phyloP scores from a whole-genome alignment of 2,113 vertebrate genomes.

The Dromaius novaehollandiae region DNA sequence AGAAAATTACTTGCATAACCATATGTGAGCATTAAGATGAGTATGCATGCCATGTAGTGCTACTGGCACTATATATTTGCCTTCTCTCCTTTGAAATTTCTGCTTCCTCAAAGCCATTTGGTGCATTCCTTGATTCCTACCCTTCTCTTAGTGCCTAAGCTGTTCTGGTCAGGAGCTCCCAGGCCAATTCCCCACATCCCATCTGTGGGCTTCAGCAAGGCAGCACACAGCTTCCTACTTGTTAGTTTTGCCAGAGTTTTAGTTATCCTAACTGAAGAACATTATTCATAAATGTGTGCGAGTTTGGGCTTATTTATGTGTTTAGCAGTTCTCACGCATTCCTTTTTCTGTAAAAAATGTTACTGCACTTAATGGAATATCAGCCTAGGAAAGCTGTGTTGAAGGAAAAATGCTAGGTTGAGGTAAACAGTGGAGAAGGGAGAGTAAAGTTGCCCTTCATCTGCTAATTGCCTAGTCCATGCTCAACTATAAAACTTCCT shows the following conservation, averaged over 20 bases:
- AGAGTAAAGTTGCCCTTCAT: neutral
- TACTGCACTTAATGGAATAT: neutral
- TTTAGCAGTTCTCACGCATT: neutral
- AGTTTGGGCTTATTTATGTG: neutral
- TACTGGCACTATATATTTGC: neutral
- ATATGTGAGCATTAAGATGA: neutral
- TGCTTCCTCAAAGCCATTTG: neutral
- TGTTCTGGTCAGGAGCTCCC: neutral
- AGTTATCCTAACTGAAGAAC: neutral
- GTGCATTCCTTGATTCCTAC: neutral
- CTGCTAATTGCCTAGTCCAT: neutral
- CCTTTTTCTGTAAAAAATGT: neutral
- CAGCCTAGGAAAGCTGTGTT: neutral
- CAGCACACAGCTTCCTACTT: fast-evolving
- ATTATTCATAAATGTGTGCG: neutral
- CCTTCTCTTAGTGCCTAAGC: neutral
- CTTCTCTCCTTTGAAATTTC: neutral
- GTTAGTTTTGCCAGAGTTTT: neutral
- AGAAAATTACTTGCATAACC: neutral
- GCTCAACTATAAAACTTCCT: neutral
- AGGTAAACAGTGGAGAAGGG: neutral
- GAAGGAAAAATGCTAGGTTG: neutral
- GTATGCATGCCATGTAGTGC: fast-evolving
- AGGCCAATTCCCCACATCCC: neutral
- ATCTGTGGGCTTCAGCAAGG: neutral